Conservation (phyloP, 2,888 invertebrate species). For the Stenichneumon culpator region DNA sequence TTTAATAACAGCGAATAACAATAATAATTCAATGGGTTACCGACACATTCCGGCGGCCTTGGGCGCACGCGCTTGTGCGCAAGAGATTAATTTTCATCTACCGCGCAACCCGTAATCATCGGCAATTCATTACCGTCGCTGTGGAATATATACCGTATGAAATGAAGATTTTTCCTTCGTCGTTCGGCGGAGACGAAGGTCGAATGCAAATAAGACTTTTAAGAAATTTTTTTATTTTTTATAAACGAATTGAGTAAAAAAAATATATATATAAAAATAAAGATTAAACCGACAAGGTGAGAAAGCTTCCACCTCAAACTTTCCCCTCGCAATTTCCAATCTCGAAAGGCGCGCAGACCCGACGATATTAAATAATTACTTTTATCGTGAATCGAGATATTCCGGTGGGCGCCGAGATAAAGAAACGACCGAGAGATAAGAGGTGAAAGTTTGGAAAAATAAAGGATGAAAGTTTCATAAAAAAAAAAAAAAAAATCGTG, state of each 20-base stretch:
- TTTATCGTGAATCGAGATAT: not conserved
- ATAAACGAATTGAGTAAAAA: not conserved
- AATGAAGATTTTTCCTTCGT: conserved; percentile 71
- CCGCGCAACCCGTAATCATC: conserved; percentile 72
- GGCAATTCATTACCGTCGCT: conserved; percentile 72
- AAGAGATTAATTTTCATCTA: conserved; percentile 35
- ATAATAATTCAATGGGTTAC: no score
- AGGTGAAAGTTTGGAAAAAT: not conserved
- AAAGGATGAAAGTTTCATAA: not conserved
- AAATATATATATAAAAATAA: not conserved
- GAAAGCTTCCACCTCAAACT: conserved; percentile 24
- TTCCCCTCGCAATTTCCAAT: conserved; percentile 29
- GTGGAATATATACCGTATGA: conserved; percentile 51
- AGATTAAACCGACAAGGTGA: conserved; percentile 13
- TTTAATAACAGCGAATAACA: no score
- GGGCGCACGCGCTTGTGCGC: not conserved
- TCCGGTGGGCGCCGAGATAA: not conserved
- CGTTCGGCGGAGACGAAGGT: conserved; percentile 61
- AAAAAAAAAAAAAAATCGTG: not conserved
- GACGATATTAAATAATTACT: conserved; percentile 4
- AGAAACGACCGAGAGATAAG: not conserved
- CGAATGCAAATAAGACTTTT: conserved; percentile 69
- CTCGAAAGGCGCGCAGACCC: not conserved
- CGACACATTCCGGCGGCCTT: no score
- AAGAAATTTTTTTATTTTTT: not conserved